Base-by-base conservation (phyloP, 23 tunicate genomes). In the Oikopleura albicans region DNA sequence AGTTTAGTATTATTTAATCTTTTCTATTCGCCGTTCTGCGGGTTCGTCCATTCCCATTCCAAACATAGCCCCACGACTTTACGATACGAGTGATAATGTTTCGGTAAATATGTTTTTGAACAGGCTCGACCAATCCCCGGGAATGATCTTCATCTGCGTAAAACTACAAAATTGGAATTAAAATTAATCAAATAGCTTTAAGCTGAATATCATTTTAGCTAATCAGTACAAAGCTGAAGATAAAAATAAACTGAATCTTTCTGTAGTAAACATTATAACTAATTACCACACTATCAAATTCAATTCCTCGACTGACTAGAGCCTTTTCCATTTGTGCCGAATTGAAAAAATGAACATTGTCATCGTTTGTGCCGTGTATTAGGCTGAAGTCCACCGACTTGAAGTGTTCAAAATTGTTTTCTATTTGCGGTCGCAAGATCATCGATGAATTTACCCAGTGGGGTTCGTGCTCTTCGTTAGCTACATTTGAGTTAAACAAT, bases 321-420 rank as follows among this genome's bases (percentile, higher is more conserved):
- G 94, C 98, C 59, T 90, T 93, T 57, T 90, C 94, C 98, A 93
- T 93, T 41, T 83, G 88, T 0, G 98, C 98, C n/a, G 98, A 94
- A 40, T 83, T 88, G 39, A 90, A 90, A 85, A 93, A 93, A 57
- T 93, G 98, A 22, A 93, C 98, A 75, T 93, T 93, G 88, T 93
- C 98, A 75, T 93, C 98, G 12, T 92, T 92, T 66, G 98, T 93
- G 40, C 98, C 98, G 56, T 93, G 98, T 41, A 93, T 93, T 39
- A 93, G 66, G 33, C 39, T 56, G 49, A 89, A 93, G 40, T 56
- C 39, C 0, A 91, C 40, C 4, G 86, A 86, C 40, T 87, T 88
- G 85, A 93, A 93, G 84, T 93, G 88, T 12, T 85, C 71, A 75
- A 93, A 66, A 33, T 86, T 86, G 83, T 93, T 71, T 71, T 71